phyloP scores from a whole-genome alignment of 1,140 invertebrate species.

The Sycophila sp. region DNA sequence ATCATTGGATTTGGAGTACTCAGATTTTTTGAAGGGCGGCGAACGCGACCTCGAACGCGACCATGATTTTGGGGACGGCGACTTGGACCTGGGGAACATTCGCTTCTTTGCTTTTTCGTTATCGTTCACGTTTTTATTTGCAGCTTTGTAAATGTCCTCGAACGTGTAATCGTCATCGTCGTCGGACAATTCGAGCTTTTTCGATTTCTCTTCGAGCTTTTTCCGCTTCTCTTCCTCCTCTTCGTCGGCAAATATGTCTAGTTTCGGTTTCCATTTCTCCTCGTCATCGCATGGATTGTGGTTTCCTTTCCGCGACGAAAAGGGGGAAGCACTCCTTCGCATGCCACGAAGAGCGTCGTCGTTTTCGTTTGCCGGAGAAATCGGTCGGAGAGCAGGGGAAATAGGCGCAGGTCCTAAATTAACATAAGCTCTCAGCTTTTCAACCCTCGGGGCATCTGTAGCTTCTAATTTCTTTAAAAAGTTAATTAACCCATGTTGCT shows the following conservation, averaged over 20 bases:
- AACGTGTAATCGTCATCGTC: conserved; percentile 76
- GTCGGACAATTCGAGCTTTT: conserved; percentile 65
- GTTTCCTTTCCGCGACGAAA: conserved; percentile 57
- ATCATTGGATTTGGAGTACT: conserved; percentile 55
- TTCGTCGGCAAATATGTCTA: conserved; percentile 64
- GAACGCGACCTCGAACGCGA: conserved; percentile 60
- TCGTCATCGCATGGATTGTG: conserved; percentile 62
- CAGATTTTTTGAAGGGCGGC: conserved; percentile 49
- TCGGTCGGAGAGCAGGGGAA: conserved; percentile 48
- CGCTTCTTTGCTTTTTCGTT: conserved; percentile 62
- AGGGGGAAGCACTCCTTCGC: conserved; percentile 59
- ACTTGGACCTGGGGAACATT: conserved; percentile 47
- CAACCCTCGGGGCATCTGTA: conserved; percentile 76
- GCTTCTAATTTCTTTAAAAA: conserved; percentile 82
- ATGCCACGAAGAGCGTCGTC: conserved; percentile 33
- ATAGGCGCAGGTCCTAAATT: conserved; percentile 62
- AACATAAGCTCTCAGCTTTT: conserved; percentile 75
- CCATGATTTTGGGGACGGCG: conserved; percentile 45
- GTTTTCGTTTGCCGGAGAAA: conserved; percentile 34
- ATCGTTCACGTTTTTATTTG: conserved; percentile 70
- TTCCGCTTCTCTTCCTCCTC: conserved; percentile 53
- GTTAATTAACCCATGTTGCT: conserved; percentile 81
- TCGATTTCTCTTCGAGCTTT: conserved; percentile 51
- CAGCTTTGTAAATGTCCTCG: conserved; percentile 75
- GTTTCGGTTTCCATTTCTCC: conserved; percentile 59